These are phyloP conservation scores for Eulemur rufifrons DNA, from an alignment of 2,113 vertebrate species.

Conservation along the genomic window DNA sequence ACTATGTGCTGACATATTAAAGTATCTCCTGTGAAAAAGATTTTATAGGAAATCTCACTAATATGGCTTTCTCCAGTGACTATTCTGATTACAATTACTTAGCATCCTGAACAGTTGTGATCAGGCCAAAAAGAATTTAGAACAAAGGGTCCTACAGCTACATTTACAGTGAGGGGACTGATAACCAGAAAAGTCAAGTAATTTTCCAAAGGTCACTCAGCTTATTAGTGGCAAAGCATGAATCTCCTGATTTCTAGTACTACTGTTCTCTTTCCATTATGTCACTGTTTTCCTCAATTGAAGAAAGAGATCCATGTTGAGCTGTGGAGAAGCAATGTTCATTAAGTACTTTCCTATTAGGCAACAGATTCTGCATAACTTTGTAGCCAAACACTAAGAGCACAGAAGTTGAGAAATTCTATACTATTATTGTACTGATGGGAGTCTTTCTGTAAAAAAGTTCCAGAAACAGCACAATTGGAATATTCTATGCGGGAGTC, in stretches of 20 bases:
- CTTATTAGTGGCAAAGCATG: neutral
- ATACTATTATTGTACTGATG: neutral
- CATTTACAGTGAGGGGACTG: constrained; percentile 3
- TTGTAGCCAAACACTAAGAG: neutral
- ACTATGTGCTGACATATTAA: neutral
- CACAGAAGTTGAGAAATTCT: neutral
- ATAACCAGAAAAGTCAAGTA: neutral
- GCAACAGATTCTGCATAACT: neutral
- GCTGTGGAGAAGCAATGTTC: neutral
- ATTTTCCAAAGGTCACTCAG: constrained; percentile 13
- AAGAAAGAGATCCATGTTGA: constrained; percentile 5
- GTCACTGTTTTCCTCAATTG: neutral
- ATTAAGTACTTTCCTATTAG: neutral
- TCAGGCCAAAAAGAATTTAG: neutral
- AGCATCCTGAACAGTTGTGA: neutral
- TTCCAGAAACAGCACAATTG: neutral
- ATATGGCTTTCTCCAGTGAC: neutral
- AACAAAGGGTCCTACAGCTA: neutral
- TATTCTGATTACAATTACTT: constrained; percentile 9
- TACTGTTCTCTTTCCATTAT: neutral
- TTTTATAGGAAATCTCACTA: neutral
- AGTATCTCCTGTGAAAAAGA: neutral
- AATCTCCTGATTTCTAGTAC: neutral
- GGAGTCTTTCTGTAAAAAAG: neutral
- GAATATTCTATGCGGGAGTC: neutral